Base-by-base conservation (phyloP, 2,113 vertebrate genomes). In the Ptilorrhoa leucosticta region DNA sequence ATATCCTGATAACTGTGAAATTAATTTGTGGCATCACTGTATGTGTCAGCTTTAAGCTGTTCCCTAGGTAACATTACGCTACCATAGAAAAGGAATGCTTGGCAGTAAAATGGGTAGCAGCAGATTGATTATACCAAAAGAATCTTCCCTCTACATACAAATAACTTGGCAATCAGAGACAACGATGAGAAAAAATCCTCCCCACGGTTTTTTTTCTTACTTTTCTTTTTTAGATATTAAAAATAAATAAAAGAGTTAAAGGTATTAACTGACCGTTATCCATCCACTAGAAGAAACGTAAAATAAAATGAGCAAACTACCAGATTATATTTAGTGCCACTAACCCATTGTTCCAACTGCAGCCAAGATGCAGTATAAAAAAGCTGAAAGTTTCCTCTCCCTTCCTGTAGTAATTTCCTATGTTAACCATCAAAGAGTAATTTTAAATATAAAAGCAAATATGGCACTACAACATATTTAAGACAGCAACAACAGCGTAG, bases 21-120 rank as follows among this genome's bases (percentile, higher is more conserved):
- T 98, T 98, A 98, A 98, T 98, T 97, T 97, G 97, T 96, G 95
- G 96, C 95, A 97, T 93, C 80, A 95, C 96, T 97, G 91, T 97
- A 97, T 96, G 94, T 97, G 96, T 97, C 93, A 94, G 95, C 94
- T 96, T 96, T 96, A 97, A 97, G 97, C 97, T 97, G 97, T 98
- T 98, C 97, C 98, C 97, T 98, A 98, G 98, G 98, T 97, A 98
- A 98, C 97, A 94, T 96, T 97, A 93, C 15, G 37, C 97, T 97
- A 96, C 94, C 96, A 97, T 64, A 97, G 93, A 98, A 95, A 97
- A 98, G 93, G 85, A 97, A 97, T 91, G 86, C 88, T 96, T 97
- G 94, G 92, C 96, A 98, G 94, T 95, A 94, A 96, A 97, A 97
- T 53, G 93, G 95, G 95, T 94, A 97, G 93, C 85, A 92, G 90